Conservation (phyloP, 1,140 invertebrate species). For the Musca vetustissima region DNA sequence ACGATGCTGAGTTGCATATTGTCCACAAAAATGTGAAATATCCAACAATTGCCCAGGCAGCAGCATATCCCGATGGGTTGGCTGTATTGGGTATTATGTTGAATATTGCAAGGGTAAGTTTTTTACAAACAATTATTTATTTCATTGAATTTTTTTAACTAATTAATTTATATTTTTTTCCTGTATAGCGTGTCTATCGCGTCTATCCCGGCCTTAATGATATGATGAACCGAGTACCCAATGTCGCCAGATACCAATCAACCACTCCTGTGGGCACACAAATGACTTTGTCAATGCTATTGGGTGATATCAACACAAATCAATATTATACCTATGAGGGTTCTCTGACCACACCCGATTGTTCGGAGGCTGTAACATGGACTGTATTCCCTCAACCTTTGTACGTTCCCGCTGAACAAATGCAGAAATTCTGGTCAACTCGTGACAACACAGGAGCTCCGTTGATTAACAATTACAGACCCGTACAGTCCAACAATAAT, state of each 20-base stretch:
- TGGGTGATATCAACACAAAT: conserved; percentile 35
- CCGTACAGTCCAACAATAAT: conserved; percentile 56
- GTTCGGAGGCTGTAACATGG: conserved; percentile 47
- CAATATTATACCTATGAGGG: conserved; percentile 55
- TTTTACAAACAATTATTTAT: background rate
- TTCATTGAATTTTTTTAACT: background rate
- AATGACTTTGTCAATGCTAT: conserved; percentile 30
- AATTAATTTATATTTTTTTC: background rate
- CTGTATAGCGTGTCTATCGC: conserved; percentile 5
- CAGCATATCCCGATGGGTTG: conserved; percentile 35
- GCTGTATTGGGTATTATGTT: conserved; percentile 43
- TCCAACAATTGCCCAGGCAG: conserved; percentile 33
- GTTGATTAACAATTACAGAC: conserved; percentile 40
- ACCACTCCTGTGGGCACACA: conserved; percentile 17
- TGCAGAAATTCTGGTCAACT: conserved; percentile 38
- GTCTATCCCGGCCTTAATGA: conserved; percentile 2
- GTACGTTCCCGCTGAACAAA: conserved; percentile 30
- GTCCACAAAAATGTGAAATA: conserved; percentile 44
- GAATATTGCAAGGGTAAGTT: conserved; percentile 36
- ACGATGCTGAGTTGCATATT: conserved; percentile 48
- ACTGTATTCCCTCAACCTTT: conserved; percentile 39
- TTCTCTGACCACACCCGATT: conserved; percentile 72
- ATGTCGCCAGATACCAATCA: background rate
- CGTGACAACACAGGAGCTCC: conserved; percentile 30
- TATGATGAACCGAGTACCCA: conserved; percentile 19